Percentiles rank a stretch among this genome's conserved stretches.
phyloP scores from a whole-genome alignment of 1,140 invertebrate species.

The Hypsibius dujardini region DNA sequence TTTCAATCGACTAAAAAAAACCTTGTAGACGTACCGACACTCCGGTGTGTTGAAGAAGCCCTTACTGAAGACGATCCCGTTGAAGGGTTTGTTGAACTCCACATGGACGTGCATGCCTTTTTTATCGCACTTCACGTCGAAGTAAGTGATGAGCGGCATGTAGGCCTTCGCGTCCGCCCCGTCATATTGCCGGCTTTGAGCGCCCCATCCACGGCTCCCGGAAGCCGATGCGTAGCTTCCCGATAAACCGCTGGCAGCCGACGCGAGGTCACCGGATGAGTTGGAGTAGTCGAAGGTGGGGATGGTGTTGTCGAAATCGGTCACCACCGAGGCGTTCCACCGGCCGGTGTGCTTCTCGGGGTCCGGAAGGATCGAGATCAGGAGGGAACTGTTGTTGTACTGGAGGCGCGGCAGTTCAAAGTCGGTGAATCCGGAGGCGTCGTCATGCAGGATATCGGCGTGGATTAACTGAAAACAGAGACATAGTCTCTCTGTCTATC shows the following conservation, averaged over 20 bases:
- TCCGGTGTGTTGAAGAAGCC: conserved; percentile 64
- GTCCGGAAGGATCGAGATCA: neutral
- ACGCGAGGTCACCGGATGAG: neutral
- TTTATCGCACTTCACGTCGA: conserved; percentile 86
- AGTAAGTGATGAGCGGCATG: conserved; percentile 65
- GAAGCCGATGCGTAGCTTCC: neutral
- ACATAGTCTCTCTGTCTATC: no score
- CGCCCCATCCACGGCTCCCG: neutral
- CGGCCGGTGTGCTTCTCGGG: neutral
- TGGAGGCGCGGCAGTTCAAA: neutral
- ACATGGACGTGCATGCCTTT: conserved; percentile 84
- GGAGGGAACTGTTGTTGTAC: neutral
- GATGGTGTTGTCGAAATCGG: conserved; percentile 14
- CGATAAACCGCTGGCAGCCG: conserved; percentile 2
- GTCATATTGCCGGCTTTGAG: neutral
- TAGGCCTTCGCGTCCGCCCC: conserved; percentile 21
- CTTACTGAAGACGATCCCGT: conserved; percentile 87
- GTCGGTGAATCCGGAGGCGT: no score
- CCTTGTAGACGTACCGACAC: no score
- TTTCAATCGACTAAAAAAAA: no score
- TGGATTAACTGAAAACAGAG: no score
- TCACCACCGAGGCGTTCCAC: neutral
- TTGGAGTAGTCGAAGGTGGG: conserved; percentile 11
- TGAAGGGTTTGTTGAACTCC: conserved; percentile 80
- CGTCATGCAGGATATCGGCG: no score